Evolutionary conservation across 2,888 invertebrate genomes (phyloP).

Genomic region (Temnothorax rugatulus): DNA sequence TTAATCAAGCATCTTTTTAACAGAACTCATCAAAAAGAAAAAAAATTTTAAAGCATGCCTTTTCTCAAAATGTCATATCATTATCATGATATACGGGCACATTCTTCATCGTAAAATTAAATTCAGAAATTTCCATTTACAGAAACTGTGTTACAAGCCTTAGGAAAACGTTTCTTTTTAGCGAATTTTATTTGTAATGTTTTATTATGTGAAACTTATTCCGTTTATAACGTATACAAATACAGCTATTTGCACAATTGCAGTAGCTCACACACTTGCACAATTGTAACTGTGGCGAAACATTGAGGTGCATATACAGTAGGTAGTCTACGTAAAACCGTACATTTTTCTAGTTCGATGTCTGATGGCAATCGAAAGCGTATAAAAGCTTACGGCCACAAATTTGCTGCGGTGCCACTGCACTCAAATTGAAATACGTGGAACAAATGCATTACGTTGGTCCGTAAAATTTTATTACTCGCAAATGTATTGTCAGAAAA

Average conservation of each 20-base stretch:
- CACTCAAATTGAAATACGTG: not conserved
- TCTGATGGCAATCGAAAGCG: conserved; percentile 9
- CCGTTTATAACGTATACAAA: not conserved
- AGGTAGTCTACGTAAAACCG: not conserved
- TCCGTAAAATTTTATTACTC: conserved; percentile 30
- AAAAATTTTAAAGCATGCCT: not conserved
- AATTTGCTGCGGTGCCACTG: conserved; percentile 10
- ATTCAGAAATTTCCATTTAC: conserved; percentile 8
- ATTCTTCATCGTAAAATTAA: conserved; percentile 6
- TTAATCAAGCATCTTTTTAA: not conserved
- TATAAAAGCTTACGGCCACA: conserved; percentile 17
- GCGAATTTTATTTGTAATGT: not conserved
- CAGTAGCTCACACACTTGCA: not conserved
- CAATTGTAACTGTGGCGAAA: not conserved
- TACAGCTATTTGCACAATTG: not conserved
- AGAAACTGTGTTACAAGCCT: not conserved
- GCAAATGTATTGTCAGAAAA: not conserved
- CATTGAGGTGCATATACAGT: not conserved
- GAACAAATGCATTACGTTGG: conserved; percentile 20
- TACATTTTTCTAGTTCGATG: not conserved
- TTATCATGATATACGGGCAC: not conserved
- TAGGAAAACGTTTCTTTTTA: not conserved
- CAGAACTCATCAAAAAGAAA: not conserved
- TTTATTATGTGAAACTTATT: not conserved
- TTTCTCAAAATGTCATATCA: not conserved